A percentile compares a stretch with the other conserved stretches of the same genome.
These are phyloP conservation scores for Urocolius indicus DNA, from an alignment of 2,113 vertebrate species.

Conservation along the genomic window DNA sequence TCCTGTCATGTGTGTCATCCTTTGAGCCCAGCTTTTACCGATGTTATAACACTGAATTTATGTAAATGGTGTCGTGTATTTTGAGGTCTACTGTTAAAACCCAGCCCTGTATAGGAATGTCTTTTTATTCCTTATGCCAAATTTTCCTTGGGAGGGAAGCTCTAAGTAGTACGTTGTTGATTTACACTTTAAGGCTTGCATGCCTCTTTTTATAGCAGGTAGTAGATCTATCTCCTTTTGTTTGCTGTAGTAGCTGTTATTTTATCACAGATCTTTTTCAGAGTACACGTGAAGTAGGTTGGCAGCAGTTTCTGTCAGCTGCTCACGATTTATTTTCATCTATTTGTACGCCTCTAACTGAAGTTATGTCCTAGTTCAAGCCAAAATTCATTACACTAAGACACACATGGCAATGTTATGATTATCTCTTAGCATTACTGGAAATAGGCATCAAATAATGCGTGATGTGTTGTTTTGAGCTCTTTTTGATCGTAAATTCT, in stretches of 20 bases:
- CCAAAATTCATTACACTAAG: neutral
- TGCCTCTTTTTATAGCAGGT: neutral
- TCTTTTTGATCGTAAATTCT: neutral
- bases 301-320: neutral
- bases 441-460: neutral
- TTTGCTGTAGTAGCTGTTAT: neutral
- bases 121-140: neutral
- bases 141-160: neutral
- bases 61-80: neutral
- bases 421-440: neutral
- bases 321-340: neutral
- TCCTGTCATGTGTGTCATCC: neutral
- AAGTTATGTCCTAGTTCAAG: neutral
- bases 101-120: neutral
- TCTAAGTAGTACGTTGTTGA: neutral
- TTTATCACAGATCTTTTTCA: neutral
- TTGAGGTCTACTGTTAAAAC: conserved; percentile 3
- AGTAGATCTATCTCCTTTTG: neutral
- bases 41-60: neutral
- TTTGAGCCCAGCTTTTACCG: neutral
- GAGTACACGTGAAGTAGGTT: neutral
- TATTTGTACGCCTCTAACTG: neutral
- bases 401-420: neutral
- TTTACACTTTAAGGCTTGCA: neutral
- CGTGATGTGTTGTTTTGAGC: neutral